A percentile compares a stretch with the other conserved stretches of the same genome.
These are phyloP conservation scores for Phlogophora meticulosa DNA, from an alignment of 2,888 invertebrate genomes.

Conservation along the genomic window DNA sequence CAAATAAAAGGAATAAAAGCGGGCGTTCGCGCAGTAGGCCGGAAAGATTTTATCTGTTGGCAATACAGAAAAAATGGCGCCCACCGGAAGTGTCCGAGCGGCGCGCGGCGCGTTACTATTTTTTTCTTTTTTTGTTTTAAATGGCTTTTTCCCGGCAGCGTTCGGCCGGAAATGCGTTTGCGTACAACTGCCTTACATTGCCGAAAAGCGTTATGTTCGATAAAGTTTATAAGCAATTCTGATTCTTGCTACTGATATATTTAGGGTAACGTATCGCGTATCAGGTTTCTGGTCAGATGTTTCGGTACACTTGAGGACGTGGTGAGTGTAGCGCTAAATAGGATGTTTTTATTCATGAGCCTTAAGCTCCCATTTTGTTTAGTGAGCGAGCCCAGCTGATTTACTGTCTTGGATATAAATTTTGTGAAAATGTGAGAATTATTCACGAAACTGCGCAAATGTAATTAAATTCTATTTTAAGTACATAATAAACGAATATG, in stretches of 20 bases:
- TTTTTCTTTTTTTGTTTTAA: slow-evolving; percentile 90
- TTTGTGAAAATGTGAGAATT: slow-evolving; percentile 82
- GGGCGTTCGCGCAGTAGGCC: slow-evolving; percentile 89
- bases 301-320: slow-evolving; percentile 78
- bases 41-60: slow-evolving; percentile 91
- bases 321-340: slow-evolving; percentile 89
- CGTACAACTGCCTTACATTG: slow-evolving; percentile 86
- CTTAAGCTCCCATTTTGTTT: slow-evolving; percentile 88
- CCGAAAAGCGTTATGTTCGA: slow-evolving; percentile 81
- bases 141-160: slow-evolving; percentile 91
- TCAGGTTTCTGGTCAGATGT: slow-evolving; percentile 66
- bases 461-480: slow-evolving; percentile 68
- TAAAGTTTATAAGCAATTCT: slow-evolving; percentile 80
- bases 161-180: slow-evolving; percentile 91
- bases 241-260: slow-evolving; percentile 74
- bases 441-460: slow-evolving; percentile 76
- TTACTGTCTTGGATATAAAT: slow-evolving; percentile 88
- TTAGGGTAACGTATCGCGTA: slow-evolving; percentile 78
- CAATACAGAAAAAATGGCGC: slow-evolving; percentile 91
- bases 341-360: slow-evolving; percentile 91
- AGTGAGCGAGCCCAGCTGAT: slow-evolving; percentile 88
- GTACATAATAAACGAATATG: slow-evolving; percentile 55
- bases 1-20: slow-evolving; percentile 86
- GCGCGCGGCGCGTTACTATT: slow-evolving; percentile 90
- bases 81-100: slow-evolving; percentile 91